Evolutionary conservation across 1,140 invertebrate genomes (phyloP), one percentile per base, ranked within the genome.

Genomic region (Theocolax elegans): DNA sequence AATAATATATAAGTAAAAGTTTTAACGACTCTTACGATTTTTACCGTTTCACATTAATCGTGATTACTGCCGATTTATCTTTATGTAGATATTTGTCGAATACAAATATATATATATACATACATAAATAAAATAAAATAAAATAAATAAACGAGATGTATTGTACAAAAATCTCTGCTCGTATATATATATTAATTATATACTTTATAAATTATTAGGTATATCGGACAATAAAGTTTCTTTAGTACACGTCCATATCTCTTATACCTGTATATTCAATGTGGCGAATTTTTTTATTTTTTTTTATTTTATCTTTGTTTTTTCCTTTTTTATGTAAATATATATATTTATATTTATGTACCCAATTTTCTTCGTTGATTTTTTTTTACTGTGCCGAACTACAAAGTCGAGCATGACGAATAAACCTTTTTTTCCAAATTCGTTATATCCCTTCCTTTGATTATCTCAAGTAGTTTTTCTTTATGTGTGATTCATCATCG

Each of bases 201-300:
- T 42, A 54, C 65, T 51, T 59, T 66, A 66, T 66, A 66, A 59
- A 59, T 59, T 59, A 59, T 35, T 59, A 25, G 65, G 35, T 66
- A n/a, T n/a, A 66, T 66, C 51, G 63, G 54, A 59, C 38, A 67
- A 59, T 67, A 67, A 59, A 67, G 54, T 67, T 67, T 59, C 42
- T 59, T 59, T 42, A 51, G 46, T 60, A 68, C 46, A 51, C 49
- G 63, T 56, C 38, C 49, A 66, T n/a, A n/a, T n/a, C n/a, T 66
- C 21, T 63, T 49, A 35, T 3, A 49, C 29, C 29, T 48, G 44
- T 51, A 51, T 25, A 54, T n/a, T 15, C 2, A 25, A 9, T 56
- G 15, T 38, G 15, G 1, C 53, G n/a, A n/a, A n/a, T 25, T 38
- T 56, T 56, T 19, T 35, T 56, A 27, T 35, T 56, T 38, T 35